A percentile compares a stretch with the other conserved stretches of the same genome.
phyloP scores from a whole-genome alignment of 2,797 vertebrate genomes.

The Melanotaenia boesemani region DNA sequence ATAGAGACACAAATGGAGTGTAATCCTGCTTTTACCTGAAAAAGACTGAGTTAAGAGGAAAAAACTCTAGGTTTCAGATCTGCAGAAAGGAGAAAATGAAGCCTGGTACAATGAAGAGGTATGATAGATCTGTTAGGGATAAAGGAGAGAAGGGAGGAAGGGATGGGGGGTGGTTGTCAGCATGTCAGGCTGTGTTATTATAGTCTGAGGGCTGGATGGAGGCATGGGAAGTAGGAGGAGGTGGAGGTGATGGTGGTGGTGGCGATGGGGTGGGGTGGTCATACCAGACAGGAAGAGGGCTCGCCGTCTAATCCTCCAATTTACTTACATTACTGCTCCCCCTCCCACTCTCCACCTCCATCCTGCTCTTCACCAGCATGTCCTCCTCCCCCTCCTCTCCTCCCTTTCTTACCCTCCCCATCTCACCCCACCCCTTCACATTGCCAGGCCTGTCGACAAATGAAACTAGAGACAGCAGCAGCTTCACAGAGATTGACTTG shows the following conservation, averaged over 20 bases:
- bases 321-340: conserved; percentile 80
- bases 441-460: conserved; percentile 70
- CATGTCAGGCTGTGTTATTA: conserved; percentile 77
- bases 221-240: conserved; percentile 60
- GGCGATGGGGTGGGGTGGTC: conserved; percentile 30
- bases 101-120: conserved; percentile 43
- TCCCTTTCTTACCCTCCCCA: neutral
- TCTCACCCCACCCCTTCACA: conserved; percentile 12
- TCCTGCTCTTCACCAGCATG: conserved; percentile 35
- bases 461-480: conserved; percentile 74
- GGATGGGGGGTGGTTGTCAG: conserved; percentile 41
- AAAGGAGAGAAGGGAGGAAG: conserved; percentile 21
- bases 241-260: conserved; percentile 34
- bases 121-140: conserved; percentile 72
- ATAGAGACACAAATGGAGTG: conserved; percentile 40
- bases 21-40: conserved; percentile 58
- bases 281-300: conserved; percentile 81
- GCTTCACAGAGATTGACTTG: conserved; percentile 72
- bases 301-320: conserved; percentile 83
- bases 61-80: conserved; percentile 44
- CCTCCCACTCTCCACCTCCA: conserved; percentile 56
- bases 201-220: conserved; percentile 72
- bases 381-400: neutral
- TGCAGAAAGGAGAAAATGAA: conserved; percentile 38
- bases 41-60: conserved; percentile 29